Evolutionary conservation across 1,140 invertebrate genomes (phyloP).

Genomic region (Ladona fulva): DNA sequence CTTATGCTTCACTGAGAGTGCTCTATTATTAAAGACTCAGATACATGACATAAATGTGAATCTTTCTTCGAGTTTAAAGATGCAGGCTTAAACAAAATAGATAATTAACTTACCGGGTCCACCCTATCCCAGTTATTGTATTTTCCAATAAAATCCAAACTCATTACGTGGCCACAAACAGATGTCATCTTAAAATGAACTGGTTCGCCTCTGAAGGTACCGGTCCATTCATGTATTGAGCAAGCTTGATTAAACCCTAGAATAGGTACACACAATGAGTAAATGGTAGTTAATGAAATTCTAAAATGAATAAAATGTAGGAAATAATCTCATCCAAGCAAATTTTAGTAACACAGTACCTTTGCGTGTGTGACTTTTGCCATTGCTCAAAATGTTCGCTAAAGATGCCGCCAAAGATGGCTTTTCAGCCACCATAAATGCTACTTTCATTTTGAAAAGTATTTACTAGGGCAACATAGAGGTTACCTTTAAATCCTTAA

Average conservation of each 20-base stretch:
- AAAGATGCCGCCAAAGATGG: conserved; percentile 92
- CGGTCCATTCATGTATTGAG: conserved; percentile 88
- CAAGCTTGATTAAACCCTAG: conserved; percentile 80
- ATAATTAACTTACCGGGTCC: conserved; percentile 65
- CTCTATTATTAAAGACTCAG: too few species aligned
- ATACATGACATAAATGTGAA: too few species aligned
- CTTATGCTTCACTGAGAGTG: too few species aligned
- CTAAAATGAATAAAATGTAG: conserved; percentile 38
- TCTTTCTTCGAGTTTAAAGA: too few species aligned
- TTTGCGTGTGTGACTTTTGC: conserved; percentile 71
- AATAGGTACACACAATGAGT: conserved; percentile 23
- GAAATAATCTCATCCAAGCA: background rate
- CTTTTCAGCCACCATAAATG: conserved; percentile 99
- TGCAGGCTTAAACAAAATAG: too few species aligned
- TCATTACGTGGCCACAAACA: conserved; percentile 97
- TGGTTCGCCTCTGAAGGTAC: conserved; percentile 61
- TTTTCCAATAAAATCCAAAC: conserved; percentile 87
- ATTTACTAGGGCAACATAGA: background rate
- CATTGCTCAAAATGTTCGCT: conserved; percentile 89
- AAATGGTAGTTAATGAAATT: conserved; percentile 53
- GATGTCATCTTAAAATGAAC: conserved; percentile 93
- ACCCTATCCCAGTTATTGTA: conserved; percentile 98
- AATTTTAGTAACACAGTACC: conserved; percentile 43
- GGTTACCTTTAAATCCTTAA: too few species aligned
- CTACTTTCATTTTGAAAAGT: conserved; percentile 61